These are phyloP conservation scores for Heterochromis multidens DNA, from an alignment of 2,113 vertebrate genomes.

Conservation along the genomic window DNA sequence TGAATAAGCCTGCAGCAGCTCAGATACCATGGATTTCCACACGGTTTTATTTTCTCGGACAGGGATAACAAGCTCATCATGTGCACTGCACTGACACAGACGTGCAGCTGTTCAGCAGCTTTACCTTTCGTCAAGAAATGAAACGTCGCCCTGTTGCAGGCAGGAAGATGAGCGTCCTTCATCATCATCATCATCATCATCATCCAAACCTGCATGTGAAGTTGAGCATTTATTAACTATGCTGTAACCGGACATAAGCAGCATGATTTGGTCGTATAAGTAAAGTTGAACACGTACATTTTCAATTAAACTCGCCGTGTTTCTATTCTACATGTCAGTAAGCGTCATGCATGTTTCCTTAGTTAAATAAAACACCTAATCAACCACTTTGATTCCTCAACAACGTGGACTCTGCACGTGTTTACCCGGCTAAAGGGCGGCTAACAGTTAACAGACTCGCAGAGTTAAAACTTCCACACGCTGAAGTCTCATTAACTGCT, in stretches of 20 bases:
- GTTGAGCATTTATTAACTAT: too few relatives aligned
- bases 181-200: too few relatives aligned
- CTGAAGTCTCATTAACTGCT: too few relatives aligned
- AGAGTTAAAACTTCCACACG: background rate
- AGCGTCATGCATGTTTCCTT: background rate
- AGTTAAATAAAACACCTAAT: background rate
- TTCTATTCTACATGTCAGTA: rapidly evolving
- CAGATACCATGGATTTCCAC: slow-evolving; percentile 55
- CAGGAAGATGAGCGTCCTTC: background rate
- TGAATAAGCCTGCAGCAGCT: background rate
- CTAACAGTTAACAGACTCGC: slow-evolving; percentile 17
- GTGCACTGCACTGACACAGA: background rate
- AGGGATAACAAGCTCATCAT: slow-evolving; percentile 72
- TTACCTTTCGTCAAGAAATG: slow-evolving; percentile 16
- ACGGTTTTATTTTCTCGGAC: slow-evolving; percentile 45
- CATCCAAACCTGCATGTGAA: background rate
- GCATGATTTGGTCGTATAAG: background rate
- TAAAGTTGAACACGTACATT: background rate
- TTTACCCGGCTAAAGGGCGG: background rate
- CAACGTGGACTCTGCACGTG: slow-evolving; percentile 32
- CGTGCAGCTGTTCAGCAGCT: rapidly evolving
- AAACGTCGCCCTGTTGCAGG: rapidly evolving
- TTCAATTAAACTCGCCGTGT: background rate
- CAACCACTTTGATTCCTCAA: rapidly evolving
- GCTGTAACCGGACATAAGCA: background rate